Base-by-base conservation (phyloP, 2,113 vertebrate species). In the Oenanthe oenanthe region DNA sequence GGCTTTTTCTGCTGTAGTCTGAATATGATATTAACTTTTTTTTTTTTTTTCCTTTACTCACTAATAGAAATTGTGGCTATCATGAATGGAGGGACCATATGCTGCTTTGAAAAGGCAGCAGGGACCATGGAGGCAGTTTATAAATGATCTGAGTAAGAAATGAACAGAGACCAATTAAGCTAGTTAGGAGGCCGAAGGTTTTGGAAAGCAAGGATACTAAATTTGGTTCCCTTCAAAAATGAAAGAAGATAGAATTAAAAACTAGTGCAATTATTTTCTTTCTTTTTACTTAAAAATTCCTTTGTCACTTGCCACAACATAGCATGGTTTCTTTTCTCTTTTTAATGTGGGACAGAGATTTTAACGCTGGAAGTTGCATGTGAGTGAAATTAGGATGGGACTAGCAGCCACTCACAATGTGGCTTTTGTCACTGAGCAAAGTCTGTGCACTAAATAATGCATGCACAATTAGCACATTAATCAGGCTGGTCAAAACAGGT, bases 131-230 rank as follows among this genome's bases (percentile, higher is more conserved):
- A 95, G 77, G 70, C 77, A 95, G 87, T 92, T 94, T 92, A 91
- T 89, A 95, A 95, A 92, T 92, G 92, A 94, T 95, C 92, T 86
- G 92, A 95, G 94, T 90, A 94, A 93, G 94, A 94, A 95, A 94
- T 94, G 95, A 93, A 95, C 95, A 94, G 91, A 83, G 85, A 92
- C 94, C 91, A 94, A 96, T 97, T 96, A 96, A 87, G 81, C 94
- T 93, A 53, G 89, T 95, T 94, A 89, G 81, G 62, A 89, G 89
- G 78, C 42, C 2, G 15, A 82, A 92, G 87, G 81, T 92, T 96
- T 95, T 72, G 81, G 81, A 86, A 87, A 92, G 66, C 1, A 3
- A 58, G 54, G 62, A 40, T 62, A 17, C 79, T 93, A 85, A 88
- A 95, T 95, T 95, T 70, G 54, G 25, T 85, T 87, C 53, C 48